Conservation (phyloP, 2,797 vertebrate species). For the Coccyzus lansbergi region DNA sequence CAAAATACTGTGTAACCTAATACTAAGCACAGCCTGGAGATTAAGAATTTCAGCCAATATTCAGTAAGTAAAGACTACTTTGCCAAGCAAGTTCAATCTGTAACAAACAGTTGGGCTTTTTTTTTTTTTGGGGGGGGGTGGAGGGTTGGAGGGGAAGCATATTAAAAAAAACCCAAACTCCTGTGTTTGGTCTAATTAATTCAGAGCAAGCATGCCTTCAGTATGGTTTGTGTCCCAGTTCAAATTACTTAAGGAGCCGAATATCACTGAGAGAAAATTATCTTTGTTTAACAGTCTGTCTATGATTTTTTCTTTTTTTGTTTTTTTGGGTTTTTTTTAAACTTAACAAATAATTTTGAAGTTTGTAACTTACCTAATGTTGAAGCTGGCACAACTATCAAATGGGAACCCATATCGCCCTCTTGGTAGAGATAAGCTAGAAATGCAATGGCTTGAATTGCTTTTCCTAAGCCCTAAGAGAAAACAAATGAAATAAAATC, state of each 20-base stretch:
- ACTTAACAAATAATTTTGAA: neutral
- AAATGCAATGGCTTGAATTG: constrained; percentile 96
- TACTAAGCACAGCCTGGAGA: neutral
- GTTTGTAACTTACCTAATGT: constrained; percentile 86
- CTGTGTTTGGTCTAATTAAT: neutral
- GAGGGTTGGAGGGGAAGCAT: no score
- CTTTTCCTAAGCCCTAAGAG: constrained; percentile 94
- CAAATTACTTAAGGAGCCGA: neutral
- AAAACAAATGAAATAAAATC: constrained; percentile 48
- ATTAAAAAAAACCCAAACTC: neutral
- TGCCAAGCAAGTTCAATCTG: neutral
- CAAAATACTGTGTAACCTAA: neutral
- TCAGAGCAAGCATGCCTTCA: neutral
- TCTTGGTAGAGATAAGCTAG: constrained; percentile 89
- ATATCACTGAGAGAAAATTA: neutral
- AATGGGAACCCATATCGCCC: constrained; percentile 88
- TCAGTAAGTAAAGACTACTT: neutral
- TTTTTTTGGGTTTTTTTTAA: no score
- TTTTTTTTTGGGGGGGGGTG: neutral
- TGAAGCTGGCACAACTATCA: constrained; percentile 94
- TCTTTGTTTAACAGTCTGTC: neutral
- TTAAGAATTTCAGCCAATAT: neutral
- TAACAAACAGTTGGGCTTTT: neutral
- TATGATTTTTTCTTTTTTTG: no score
- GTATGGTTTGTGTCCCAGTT: neutral